Evolutionary conservation across 2,888 invertebrate species (phyloP).

Genomic region (Eilema caniola): DNA sequence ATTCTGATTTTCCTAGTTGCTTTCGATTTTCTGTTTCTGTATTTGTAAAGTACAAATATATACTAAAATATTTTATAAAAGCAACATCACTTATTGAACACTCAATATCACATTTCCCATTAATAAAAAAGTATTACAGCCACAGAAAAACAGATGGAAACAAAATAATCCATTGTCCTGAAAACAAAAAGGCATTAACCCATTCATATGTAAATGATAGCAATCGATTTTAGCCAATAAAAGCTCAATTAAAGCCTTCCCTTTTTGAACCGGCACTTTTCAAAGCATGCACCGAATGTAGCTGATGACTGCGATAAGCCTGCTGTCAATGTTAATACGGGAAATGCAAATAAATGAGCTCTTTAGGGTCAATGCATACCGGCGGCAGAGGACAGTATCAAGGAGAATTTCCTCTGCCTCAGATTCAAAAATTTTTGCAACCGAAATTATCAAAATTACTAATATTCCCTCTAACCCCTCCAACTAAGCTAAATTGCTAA

Average conservation of each 20-base stretch:
- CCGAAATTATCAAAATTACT: too few species aligned
- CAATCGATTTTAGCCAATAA: slow-evolving; percentile 57
- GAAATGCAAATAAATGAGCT: slow-evolving; percentile 57
- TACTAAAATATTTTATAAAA: too few species aligned
- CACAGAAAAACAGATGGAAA: slow-evolving; percentile 30
- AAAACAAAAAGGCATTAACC: slow-evolving; percentile 34
- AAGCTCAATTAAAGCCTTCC: slow-evolving; percentile 62
- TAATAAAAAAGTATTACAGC: slow-evolving; percentile 18
- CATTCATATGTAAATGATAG: slow-evolving; percentile 57
- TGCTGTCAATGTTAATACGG: slow-evolving; percentile 51
- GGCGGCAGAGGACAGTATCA: too few species aligned
- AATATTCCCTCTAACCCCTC: too few species aligned
- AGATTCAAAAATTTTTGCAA: too few species aligned
- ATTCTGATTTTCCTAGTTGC: background rate
- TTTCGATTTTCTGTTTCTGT: background rate
- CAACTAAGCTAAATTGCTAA: too few species aligned
- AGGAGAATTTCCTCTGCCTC: too few species aligned
- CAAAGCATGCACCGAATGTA: slow-evolving; percentile 55
- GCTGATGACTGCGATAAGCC: slow-evolving; percentile 60
- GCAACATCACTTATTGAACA: too few species aligned
- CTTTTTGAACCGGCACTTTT: slow-evolving; percentile 48
- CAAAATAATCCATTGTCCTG: slow-evolving; percentile 42
- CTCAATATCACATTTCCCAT: background rate
- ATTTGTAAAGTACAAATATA: too few species aligned
- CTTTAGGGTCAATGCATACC: background rate